Conservation (phyloP, 2,888 invertebrate species). For the Lottia gigantea region DNA sequence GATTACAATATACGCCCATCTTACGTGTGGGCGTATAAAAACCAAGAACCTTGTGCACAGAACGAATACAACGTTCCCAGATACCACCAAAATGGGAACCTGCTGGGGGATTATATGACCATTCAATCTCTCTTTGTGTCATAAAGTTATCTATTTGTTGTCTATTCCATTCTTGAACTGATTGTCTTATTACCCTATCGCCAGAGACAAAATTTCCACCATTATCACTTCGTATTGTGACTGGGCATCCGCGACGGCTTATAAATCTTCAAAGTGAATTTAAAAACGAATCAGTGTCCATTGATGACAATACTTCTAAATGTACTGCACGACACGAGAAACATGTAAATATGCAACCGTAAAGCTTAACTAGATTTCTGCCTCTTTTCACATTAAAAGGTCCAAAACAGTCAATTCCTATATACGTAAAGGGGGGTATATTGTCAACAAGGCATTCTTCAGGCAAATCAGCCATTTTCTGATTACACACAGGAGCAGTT, state of each 20-base stretch:
- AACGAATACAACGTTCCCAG: conserved; percentile 32
- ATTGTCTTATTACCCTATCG: conserved; percentile 17
- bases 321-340: background rate
- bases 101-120: conserved; percentile 26
- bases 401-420: conserved; percentile 7
- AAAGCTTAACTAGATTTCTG: background rate
- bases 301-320: background rate
- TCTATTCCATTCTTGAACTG: conserved; percentile 20
- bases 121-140: conserved; percentile 18
- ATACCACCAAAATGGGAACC: conserved; percentile 31
- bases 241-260: conserved; percentile 17
- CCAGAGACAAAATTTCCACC: conserved; percentile 27
- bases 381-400: background rate
- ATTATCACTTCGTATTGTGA: conserved; percentile 21
- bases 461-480: background rate
- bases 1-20: too few species aligned
- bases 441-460: background rate
- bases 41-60: conserved; percentile 26
- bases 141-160: conserved; percentile 13
- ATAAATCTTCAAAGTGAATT: conserved; percentile 20
- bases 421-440: background rate
- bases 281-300: conserved; percentile 18
- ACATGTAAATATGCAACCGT: background rate
- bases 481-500: background rate
- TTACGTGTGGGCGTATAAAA: too few species aligned